Evolutionary conservation across 2,113 vertebrate species (phyloP), one percentile per base, ranked within the genome.

Genomic region (Hemichromis elongatus): DNA sequence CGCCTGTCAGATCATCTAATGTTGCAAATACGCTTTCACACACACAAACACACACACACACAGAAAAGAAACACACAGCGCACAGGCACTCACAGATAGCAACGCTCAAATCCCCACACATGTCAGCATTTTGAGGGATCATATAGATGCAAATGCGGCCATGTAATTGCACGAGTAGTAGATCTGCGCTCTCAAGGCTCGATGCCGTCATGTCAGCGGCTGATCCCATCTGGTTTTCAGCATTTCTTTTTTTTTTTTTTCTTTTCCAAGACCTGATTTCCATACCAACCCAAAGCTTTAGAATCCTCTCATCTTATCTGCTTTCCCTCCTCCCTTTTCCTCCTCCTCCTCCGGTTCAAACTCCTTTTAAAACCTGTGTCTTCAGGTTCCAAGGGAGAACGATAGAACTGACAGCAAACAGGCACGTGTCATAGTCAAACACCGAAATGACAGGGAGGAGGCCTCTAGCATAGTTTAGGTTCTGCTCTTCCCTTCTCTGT

Each of bases 141-240:
- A 94, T 94, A 93, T 94, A 91, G 90, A 94, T 95, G 94, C 93
- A 94, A 95, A 95, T 93, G 90, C 82, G 33, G 84, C 86, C 86
- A 26, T 94, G 92, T 94, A 94, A 93, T 93, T 93, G 89, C 85
- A 86, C 83, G 80, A 89, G 79, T 87, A 33, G 73, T 89, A 83
- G 86, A 94, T 92, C 83, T 88, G 47, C 47, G 24, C 90, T 87
- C 84, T 89, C 82, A 9, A 61, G 85, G 80, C 88, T 85, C 83
- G 70, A 85, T 85, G 91, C 88, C 92, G 94, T 94, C 91, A 90
- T 87, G 90, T 94, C 90, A 81, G 19, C 57, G 35, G 81, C 89
- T 91, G 89, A 91, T 93, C 89, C 84, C 86, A 90, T 92, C 90
- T 89, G 88, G 91, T 91, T 90, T 91, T 91, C 73, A 89, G 87